Conservation (phyloP, 2,113 vertebrate genomes). For the Brachypteracias leptosomus region DNA sequence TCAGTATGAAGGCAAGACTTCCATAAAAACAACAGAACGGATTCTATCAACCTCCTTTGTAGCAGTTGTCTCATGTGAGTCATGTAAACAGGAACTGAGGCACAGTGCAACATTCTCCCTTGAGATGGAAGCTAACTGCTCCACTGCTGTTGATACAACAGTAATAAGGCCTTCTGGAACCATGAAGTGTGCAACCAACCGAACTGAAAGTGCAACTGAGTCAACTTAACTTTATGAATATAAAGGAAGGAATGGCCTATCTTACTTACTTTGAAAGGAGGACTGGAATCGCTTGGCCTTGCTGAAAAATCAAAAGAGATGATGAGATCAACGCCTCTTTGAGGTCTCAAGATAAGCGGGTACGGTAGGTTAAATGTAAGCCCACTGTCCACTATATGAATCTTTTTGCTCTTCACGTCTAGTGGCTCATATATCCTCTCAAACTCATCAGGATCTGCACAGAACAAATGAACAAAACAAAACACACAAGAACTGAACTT, state of each 20-base stretch:
- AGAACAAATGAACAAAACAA: not conserved
- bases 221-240: not conserved
- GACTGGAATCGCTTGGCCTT: conserved; percentile 92
- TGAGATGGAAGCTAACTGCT: not conserved
- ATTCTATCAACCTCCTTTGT: not conserved
- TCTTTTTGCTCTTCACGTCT: conserved; percentile 98
- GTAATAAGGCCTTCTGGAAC: not conserved
- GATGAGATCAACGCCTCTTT: conserved; percentile 90
- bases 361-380: conserved; percentile 95
- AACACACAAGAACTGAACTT: not conserved
- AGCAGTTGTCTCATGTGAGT: not conserved
- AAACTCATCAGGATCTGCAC: conserved; percentile 92
- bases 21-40: not conserved
- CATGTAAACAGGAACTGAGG: conserved; percentile 31
- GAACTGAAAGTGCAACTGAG: not conserved
- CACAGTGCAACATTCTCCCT: not conserved
- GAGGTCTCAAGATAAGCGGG: conserved; percentile 88
- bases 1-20: not conserved
- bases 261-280: conserved; percentile 91
- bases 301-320: conserved; percentile 98
- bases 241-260: not conserved
- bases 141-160: not conserved
- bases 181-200: not conserved
- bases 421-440: conserved; percentile 94
- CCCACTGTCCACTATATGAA: conserved; percentile 96